Percentiles rank a stretch among this genome's conserved stretches.
phyloP scores from a whole-genome alignment of 2,113 vertebrate genomes.

The Bagarius yarrelli region DNA sequence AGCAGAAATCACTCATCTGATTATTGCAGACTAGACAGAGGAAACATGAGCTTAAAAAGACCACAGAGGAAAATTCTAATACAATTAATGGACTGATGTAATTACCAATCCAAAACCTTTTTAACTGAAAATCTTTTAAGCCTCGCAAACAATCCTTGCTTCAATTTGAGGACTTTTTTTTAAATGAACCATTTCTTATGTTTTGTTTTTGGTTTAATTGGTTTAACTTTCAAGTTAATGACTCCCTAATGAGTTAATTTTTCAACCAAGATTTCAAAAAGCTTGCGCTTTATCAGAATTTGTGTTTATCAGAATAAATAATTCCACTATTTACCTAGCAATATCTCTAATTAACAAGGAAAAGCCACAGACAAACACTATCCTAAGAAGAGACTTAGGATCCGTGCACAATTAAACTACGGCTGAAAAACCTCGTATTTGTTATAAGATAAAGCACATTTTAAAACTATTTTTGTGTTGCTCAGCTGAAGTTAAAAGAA shows the following conservation, averaged over 20 bases:
- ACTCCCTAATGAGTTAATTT: background rate
- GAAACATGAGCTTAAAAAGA: slow-evolving; percentile 41
- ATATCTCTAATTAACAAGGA: slow-evolving; percentile 34
- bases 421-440: background rate
- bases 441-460: background rate
- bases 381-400: slow-evolving; percentile 8
- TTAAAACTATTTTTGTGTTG: background rate
- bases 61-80: slow-evolving; percentile 57
- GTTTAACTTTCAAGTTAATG: background rate
- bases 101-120: background rate
- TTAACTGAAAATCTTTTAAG: background rate
- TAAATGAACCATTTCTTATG: too few relatives aligned
- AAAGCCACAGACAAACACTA: background rate
- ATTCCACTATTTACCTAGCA: slow-evolving; percentile 32
- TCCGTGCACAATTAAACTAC: background rate
- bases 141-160: background rate
- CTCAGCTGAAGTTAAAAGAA: background rate
- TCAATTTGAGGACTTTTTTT: too few relatives aligned
- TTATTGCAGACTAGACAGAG: slow-evolving; percentile 61
- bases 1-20: slow-evolving; percentile 61
- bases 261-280: background rate
- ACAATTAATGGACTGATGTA: slow-evolving; percentile 45
- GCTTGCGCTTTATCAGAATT: slow-evolving; percentile 36
- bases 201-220: too few relatives aligned
- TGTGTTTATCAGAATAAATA: slow-evolving; percentile 26